Evolutionary conservation across 2,113 vertebrate genomes (phyloP), one percentile per base, ranked within the genome.

Genomic region (human): DNA sequence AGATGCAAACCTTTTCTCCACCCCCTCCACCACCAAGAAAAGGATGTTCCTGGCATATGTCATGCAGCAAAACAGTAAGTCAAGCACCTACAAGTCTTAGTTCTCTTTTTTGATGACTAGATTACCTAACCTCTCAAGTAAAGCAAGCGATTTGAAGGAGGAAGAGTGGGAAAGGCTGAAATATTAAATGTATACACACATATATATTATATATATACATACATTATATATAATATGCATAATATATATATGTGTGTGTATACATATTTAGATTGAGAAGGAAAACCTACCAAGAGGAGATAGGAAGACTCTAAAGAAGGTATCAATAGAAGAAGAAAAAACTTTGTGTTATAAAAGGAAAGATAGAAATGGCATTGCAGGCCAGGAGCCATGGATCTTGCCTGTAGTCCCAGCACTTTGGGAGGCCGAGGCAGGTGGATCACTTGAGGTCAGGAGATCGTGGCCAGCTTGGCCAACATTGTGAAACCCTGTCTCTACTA

Each of bases 261-360:
- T 48, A 43, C 30, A 12, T 89, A 32, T 55, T 61, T 79, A 94
- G 66, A 52, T 78, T 48, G 14, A 14, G 22, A 89, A 64, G n/a
- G 16, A 94, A 79, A 92, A 55, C 17, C 17, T 94, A 40, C 48
- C 89, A 90, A 61, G n/a, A 89, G 20, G 88, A 87, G 23, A 96
- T 10, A 89, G 73, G 14, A 73, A 73, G 8, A 38, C 88, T 80
- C 94, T 76, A 40, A 90, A 90, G 59, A 84, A n/a, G 38, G 2
- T 84, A 2, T 80, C 50, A 9, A 35, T 79, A 10, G 40, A 27
- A 91, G 59, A 82, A 73, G 64, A 81, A 72, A 38, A 68, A 66
- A 25, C 0, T 18, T 35, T 50, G 1, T 20, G 22, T 88, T 89
- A 30, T 8, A n/a, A n/a, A 30, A 70, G 2, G 95, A 82, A 90